These are phyloP conservation scores for Bradypodion ventrale DNA, from an alignment of 2,797 vertebrate species.

Conservation along the genomic window DNA sequence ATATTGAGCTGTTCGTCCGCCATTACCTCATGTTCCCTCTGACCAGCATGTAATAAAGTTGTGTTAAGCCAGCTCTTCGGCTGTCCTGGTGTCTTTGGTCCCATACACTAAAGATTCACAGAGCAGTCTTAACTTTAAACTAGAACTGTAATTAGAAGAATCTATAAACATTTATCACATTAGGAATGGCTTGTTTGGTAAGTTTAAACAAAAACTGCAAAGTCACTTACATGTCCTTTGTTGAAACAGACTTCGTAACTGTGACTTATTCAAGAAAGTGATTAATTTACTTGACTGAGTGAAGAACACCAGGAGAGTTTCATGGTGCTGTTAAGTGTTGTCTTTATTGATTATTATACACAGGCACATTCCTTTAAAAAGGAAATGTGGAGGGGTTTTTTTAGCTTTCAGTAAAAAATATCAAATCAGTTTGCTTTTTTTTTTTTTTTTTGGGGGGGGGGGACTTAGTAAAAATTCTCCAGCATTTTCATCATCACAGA, in stretches of 20 bases:
- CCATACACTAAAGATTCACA: too few relatives aligned
- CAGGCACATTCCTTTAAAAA: background rate
- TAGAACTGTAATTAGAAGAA: conserved; percentile 78
- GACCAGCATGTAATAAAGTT: too few relatives aligned
- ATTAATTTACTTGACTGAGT: conserved; percentile 63
- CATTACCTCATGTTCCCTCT: too few relatives aligned
- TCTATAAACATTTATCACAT: conserved; percentile 79
- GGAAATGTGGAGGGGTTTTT: background rate
- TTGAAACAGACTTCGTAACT: conserved; percentile 64
- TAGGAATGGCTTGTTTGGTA: conserved; percentile 62
- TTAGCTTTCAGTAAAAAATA: background rate
- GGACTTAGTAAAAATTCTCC: too few relatives aligned
- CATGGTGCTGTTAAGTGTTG: background rate
- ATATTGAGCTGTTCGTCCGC: too few relatives aligned
- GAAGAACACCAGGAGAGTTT: conserved; percentile 52
- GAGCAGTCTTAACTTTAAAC: conserved; percentile 74
- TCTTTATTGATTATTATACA: background rate
- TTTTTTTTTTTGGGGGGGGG: too few relatives aligned
- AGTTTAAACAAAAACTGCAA: conserved; percentile 67
- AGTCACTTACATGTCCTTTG: conserved; percentile 66
- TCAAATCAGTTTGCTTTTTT: too few relatives aligned
- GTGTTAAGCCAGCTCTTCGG: too few relatives aligned
- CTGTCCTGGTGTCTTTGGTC: too few relatives aligned
- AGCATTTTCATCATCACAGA: background rate
- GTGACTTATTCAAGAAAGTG: conserved; percentile 47